Percentiles rank a stretch among this genome's conserved stretches.
These are phyloP conservation scores for Ruditapes philippinarum DNA, from an alignment of 1,140 invertebrate species.

Conservation along the genomic window DNA sequence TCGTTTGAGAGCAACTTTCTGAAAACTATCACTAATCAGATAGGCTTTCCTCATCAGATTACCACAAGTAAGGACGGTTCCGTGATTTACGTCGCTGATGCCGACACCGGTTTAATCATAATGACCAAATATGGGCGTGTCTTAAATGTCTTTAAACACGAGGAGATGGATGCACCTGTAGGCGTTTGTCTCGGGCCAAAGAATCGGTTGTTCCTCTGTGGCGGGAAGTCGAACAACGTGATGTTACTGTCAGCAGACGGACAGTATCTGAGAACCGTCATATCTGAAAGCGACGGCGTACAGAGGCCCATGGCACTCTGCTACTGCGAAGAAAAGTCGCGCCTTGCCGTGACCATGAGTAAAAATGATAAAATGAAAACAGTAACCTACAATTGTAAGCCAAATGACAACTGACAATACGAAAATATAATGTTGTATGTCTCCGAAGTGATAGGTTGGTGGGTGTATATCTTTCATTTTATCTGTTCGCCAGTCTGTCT, in stretches of 20 bases:
- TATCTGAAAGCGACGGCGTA: background rate
- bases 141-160: background rate
- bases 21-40: background rate
- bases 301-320: background rate
- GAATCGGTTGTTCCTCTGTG: background rate
- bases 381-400: background rate
- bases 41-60: background rate
- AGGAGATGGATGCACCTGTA: background rate
- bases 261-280: background rate
- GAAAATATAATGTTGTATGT: too few relatives aligned
- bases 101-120: background rate
- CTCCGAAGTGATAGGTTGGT: too few relatives aligned
- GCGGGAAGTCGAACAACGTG: background rate
- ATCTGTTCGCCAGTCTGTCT: too few relatives aligned
- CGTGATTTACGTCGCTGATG: background rate
- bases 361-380: conserved; percentile 12
- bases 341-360: background rate
- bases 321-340: background rate
- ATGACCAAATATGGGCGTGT: background rate
- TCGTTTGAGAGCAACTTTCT: background rate
- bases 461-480: too few relatives aligned
- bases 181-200: background rate
- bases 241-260: background rate
- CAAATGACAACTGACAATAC: too few relatives aligned
- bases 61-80: background rate